Conservation (phyloP, 2,797 vertebrate species). For the Ptychadena robeensis region DNA sequence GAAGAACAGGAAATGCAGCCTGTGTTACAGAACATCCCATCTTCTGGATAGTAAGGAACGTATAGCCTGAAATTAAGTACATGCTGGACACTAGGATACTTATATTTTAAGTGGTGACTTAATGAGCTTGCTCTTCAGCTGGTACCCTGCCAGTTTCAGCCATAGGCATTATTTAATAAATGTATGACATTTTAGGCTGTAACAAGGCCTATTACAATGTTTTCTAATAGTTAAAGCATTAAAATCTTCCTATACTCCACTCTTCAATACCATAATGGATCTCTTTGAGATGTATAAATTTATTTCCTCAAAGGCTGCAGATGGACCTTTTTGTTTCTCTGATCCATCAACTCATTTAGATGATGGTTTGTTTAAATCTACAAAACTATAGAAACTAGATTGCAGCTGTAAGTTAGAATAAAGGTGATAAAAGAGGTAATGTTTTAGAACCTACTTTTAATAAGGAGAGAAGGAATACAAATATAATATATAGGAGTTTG, state of each 20-base stretch:
- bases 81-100: neutral
- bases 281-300: neutral
- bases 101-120: neutral
- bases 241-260: neutral
- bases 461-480: too few relatives aligned
- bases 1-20: slow-evolving; percentile 5
- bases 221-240: neutral
- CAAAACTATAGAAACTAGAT: neutral
- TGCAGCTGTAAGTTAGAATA: neutral
- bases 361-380: too few relatives aligned
- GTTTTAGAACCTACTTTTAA: too few relatives aligned
- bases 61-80: neutral
- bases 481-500: too few relatives aligned
- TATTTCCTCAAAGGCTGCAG: too few relatives aligned
- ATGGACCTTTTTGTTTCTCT: too few relatives aligned
- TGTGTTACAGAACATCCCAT: neutral
- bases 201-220: neutral
- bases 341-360: too few relatives aligned
- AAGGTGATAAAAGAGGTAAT: too few relatives aligned
- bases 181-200: neutral
- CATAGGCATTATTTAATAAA: neutral
- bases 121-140: neutral
- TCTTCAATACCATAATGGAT: neutral
- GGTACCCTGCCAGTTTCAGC: neutral
- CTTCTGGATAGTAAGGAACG: neutral